These are phyloP conservation scores for Akabosia matsudoensis DNA, from an alignment of 1,140 invertebrate species.

Conservation along the genomic window DNA sequence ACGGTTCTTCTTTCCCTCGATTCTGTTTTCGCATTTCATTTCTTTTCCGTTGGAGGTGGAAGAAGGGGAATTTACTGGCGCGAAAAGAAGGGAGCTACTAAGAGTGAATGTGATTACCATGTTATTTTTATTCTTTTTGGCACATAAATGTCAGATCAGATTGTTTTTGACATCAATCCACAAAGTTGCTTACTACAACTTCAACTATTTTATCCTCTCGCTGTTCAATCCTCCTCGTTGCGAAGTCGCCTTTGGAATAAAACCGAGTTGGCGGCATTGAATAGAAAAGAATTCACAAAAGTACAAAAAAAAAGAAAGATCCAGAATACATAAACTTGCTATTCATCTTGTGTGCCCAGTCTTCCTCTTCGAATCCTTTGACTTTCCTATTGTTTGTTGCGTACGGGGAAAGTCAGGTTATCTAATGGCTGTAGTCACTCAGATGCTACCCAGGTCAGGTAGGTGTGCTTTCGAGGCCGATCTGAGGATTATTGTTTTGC, in stretches of 20 bases:
- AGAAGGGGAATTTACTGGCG: too few relatives aligned
- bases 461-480: too few relatives aligned
- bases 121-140: conserved; percentile 10
- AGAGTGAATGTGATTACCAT: conserved; percentile 11
- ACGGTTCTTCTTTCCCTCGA: too few relatives aligned
- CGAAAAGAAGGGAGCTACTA: too few relatives aligned
- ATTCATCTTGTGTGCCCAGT: not conserved
- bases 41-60: too few relatives aligned
- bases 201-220: not conserved
- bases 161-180: conserved; percentile 17
- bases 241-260: too few relatives aligned
- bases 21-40: too few relatives aligned
- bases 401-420: not conserved
- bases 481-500: not conserved
- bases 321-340: too few relatives aligned
- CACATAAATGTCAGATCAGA: conserved; percentile 22
- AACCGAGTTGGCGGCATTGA: too few relatives aligned
- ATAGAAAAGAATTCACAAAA: too few relatives aligned
- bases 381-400: too few relatives aligned
- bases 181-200: conserved; percentile 11
- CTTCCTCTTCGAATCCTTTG: not conserved
- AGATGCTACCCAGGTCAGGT: not conserved
- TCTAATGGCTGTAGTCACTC: not conserved
- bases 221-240: not conserved
- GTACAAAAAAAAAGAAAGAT: too few relatives aligned